These are phyloP conservation scores for Ictalurus furcatus DNA, from an alignment of 2,113 vertebrate genomes.

Conservation along the genomic window DNA sequence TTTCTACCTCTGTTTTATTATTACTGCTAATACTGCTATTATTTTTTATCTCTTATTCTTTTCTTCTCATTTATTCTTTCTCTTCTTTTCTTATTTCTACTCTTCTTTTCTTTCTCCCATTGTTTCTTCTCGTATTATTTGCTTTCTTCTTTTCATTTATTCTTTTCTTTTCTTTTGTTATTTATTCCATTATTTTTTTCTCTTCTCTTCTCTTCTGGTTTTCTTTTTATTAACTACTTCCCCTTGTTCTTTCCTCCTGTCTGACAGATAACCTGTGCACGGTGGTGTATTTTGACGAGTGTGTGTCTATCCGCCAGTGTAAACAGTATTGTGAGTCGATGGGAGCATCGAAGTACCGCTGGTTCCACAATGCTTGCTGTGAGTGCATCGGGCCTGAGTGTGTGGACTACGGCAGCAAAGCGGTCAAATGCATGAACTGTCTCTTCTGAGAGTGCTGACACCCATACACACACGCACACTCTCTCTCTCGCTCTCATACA, in stretches of 20 bases:
- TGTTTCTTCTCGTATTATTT: background rate
- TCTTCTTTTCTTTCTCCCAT: too few relatives aligned
- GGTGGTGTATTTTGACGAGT: slow-evolving; percentile 98
- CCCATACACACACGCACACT: background rate
- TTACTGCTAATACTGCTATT: too few relatives aligned
- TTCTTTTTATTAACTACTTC: background rate
- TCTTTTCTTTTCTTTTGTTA: too few relatives aligned
- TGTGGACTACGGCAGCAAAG: slow-evolving; percentile 95
- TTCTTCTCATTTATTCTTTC: too few relatives aligned
- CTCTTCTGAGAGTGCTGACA: slow-evolving; percentile 79
- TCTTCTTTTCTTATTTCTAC: too few relatives aligned
- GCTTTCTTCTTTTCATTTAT: too few relatives aligned
- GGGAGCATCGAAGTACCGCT: slow-evolving; percentile 98
- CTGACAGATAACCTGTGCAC: slow-evolving; percentile 90
- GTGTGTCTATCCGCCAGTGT: slow-evolving; percentile 97
- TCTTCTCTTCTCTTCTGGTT: too few relatives aligned
- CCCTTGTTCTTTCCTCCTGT: background rate
- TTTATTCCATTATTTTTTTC: too few relatives aligned
- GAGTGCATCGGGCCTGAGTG: slow-evolving; percentile 97
- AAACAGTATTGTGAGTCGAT: slow-evolving; percentile 97
- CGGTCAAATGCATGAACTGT: slow-evolving; percentile 97
- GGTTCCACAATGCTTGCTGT: slow-evolving; percentile 99
- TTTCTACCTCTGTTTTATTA: too few relatives aligned
- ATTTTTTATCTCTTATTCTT: too few relatives aligned
- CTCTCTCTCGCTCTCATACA: too few relatives aligned